Evolutionary conservation across 2,113 vertebrate genomes (phyloP), one percentile per base, ranked within the genome.

Genomic region (Lontra canadensis): DNA sequence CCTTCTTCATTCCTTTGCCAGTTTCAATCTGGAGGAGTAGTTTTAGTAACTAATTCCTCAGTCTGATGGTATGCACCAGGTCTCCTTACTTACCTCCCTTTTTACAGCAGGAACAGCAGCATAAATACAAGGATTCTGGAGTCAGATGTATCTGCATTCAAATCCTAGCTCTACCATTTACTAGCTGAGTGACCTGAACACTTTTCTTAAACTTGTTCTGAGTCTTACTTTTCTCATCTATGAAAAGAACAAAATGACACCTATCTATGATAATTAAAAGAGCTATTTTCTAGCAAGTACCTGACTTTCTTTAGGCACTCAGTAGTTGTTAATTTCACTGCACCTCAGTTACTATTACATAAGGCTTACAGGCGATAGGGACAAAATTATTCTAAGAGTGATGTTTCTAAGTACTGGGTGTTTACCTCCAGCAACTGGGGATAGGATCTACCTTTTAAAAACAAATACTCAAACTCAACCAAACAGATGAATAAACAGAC

Each of bases 381-480:
- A 87, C 82, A 79, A 57, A 63, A 94, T 90, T 89, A 95, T 86
- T 82, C 44, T 89, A 71, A 61, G 42, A 79, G 47, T 65, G n/a
- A 55, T 57, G 83, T 74, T 95, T 78, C 21, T 81, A 67, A 15
- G n/a, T 61, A 76, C 63, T 84, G 61, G 31, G 44, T n/a, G 44
- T 47, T 83, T 94, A 76, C 65, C 63, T 94, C 34, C 44, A 73
- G 34, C 57, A 79, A 49, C 4, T 13, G 34, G 20, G 29, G 11
- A 95, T 86, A 82, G 65, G 82, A 14, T 81, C 29, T 86, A 79
- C 2, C 49, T 92, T 94, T 47, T 31, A 42, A 76, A 90, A 89
- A 82, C 2, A 81, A 73, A 83, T 39, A 88, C 34, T 26, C 11
- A 52, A 42, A 44, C 14, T 17, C 73, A 76, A 18, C 25, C 15